Evolutionary conservation across 2,113 vertebrate species (phyloP).

Genomic region (Mesoclemmys tuberculata): DNA sequence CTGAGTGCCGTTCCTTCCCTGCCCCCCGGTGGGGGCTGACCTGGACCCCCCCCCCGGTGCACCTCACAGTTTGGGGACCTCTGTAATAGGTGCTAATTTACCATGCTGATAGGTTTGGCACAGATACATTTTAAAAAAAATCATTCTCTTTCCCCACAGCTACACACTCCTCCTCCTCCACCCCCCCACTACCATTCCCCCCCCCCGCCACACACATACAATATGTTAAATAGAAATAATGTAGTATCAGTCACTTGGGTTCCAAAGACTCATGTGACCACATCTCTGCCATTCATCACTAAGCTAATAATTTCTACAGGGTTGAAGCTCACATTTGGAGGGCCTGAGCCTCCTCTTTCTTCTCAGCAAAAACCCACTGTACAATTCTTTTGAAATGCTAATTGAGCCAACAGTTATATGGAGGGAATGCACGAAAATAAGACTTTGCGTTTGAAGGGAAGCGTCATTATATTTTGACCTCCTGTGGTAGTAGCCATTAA

Average conservation of each 20-base stretch:
- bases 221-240: no score
- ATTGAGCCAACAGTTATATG: rapidly evolving
- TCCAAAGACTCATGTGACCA: not conserved
- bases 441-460: rapidly evolving
- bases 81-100: not conserved
- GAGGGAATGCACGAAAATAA: not conserved
- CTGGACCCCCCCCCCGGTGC: no score
- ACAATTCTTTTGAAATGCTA: not conserved
- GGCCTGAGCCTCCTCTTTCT: not conserved
- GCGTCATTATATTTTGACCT: not conserved
- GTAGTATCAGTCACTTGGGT: rapidly evolving
- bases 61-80: no score
- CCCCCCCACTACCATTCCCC: no score
- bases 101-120: not conserved
- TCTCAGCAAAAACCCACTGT: not conserved
- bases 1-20: no score
- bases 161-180: no score
- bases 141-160: rapidly evolving
- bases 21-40: no score
- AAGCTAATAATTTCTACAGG: not conserved
- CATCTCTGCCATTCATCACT: not conserved
- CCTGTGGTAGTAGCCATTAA: rapidly evolving
- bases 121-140: not conserved
- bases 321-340: not conserved
- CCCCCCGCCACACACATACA: no score